Evolutionary conservation across 2,888 invertebrate species (phyloP).

Genomic region (Girardia tigrina): DNA sequence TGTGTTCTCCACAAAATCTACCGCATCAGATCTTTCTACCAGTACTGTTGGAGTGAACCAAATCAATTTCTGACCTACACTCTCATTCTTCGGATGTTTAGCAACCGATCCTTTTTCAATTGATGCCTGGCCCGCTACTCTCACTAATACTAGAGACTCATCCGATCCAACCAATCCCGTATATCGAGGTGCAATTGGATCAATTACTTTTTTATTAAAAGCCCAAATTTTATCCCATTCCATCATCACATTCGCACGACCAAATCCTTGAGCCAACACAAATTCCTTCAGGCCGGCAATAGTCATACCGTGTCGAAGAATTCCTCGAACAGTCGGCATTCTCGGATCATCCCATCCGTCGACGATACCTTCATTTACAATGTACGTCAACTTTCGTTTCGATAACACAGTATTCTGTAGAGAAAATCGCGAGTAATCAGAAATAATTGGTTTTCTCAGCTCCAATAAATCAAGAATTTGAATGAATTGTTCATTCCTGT

Average conservation of each 20-base stretch:
- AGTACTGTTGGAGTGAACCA: constrained; percentile 63
- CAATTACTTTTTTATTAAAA: constrained; percentile 94
- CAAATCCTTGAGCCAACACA: constrained; percentile 61
- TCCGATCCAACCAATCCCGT: constrained; percentile 63
- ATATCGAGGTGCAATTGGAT: constrained; percentile 81
- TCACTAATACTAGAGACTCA: constrained; percentile 55
- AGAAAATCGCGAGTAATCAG: constrained; percentile 86
- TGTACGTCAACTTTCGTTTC: constrained; percentile 92
- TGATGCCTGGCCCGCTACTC: constrained; percentile 56
- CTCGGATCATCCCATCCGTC: constrained; percentile 99
- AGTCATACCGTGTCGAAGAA: constrained; percentile 84
- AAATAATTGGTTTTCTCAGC: constrained; percentile 64
- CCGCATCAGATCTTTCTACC: constrained; percentile 78
- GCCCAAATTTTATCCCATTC: constrained; percentile 99
- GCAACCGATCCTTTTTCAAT: not conserved
- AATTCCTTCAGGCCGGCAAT: constrained; percentile 90
- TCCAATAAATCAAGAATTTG: constrained; percentile 57
- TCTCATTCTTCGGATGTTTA: constrained; percentile 33
- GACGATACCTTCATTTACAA: constrained; percentile 79
- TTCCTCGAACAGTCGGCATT: constrained; percentile 92
- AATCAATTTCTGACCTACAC: constrained; percentile 62
- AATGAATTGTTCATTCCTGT: constrained; percentile 83
- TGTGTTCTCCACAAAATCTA: constrained; percentile 67
- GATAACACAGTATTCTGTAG: constrained; percentile 96
- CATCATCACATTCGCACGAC: constrained; percentile 69